Evolutionary conservation across 1,140 invertebrate species (phyloP).

Genomic region (Cepaea nemoralis): DNA sequence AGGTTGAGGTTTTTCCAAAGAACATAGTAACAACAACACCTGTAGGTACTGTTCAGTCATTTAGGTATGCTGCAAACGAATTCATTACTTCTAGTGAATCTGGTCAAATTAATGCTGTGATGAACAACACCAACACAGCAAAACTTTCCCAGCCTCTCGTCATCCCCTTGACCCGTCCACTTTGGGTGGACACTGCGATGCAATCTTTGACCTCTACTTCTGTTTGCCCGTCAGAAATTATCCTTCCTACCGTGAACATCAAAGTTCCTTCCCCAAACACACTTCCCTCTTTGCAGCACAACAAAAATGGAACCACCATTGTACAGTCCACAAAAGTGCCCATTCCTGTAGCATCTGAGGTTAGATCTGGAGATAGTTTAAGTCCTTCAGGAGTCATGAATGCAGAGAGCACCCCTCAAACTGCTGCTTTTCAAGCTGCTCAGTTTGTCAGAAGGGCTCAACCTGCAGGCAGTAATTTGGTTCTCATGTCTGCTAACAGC

Average conservation of each 20-base stretch:
- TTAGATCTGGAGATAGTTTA: constrained; percentile 25
- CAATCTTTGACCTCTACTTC: constrained; percentile 13
- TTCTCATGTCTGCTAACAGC: background rate
- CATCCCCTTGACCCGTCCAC: background rate
- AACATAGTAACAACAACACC: no score
- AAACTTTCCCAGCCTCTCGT: background rate
- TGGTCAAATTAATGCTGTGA: background rate
- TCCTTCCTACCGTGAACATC: constrained; percentile 56
- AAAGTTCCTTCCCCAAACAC: constrained; percentile 61
- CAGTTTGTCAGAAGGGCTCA: background rate
- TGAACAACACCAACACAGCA: background rate
- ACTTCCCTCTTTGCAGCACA: constrained; percentile 55
- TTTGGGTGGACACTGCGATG: constrained; percentile 24
- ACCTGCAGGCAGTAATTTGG: background rate
- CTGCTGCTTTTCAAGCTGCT: no score
- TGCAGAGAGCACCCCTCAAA: background rate
- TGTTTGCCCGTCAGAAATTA: constrained; percentile 33
- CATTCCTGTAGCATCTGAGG: constrained; percentile 51
- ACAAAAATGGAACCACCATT: constrained; percentile 51
- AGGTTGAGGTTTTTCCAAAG: background rate
- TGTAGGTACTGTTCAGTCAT: background rate
- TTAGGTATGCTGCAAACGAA: background rate
- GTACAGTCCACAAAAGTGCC: constrained; percentile 59
- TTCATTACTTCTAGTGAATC: background rate
- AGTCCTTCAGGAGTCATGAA: background rate